phyloP scores from a whole-genome alignment of 2,888 invertebrate species.

The Andrena dorsata region DNA sequence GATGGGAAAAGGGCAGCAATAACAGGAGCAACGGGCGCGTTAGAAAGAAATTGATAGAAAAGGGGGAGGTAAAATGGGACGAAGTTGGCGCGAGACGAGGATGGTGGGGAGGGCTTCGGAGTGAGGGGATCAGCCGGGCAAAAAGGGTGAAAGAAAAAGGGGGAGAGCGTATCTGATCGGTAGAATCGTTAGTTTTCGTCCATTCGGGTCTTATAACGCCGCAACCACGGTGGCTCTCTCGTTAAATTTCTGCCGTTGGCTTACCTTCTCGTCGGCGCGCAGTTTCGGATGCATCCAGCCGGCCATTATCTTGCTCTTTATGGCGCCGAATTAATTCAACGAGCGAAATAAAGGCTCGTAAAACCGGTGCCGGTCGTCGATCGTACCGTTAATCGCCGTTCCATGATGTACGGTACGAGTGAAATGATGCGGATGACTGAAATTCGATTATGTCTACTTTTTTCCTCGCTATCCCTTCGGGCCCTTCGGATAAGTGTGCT shows the following conservation, averaged over 20 bases:
- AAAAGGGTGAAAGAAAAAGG: background rate
- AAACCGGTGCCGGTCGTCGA: conserved; percentile 61
- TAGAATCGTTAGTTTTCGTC: conserved; percentile 54
- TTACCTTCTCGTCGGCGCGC: conserved; percentile 46
- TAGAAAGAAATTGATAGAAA: too few species aligned
- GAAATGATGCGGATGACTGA: conserved; percentile 50
- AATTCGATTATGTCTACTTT: conserved; percentile 34
- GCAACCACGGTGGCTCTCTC: conserved; percentile 36
- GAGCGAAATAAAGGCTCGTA: conserved; percentile 67
- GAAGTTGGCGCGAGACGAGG: background rate
- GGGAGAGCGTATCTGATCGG: conserved; percentile 45
- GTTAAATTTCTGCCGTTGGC: conserved; percentile 50
- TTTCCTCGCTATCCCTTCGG: background rate
- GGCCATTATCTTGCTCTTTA: conserved; percentile 63
- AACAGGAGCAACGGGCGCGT: background rate
- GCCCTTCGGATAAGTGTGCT: background rate
- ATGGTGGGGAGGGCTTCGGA: background rate
- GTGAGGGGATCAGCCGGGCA: too few species aligned
- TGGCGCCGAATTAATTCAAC: conserved; percentile 67
- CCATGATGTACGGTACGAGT: conserved; percentile 47
- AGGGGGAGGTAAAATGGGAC: background rate
- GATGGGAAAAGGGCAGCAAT: background rate
- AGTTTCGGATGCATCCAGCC: conserved; percentile 59
- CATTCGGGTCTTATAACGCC: conserved; percentile 28
- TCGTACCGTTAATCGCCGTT: conserved; percentile 62